These are phyloP conservation scores for Neolamprologus ventralis DNA, from an alignment of 2,113 vertebrate species.

Conservation along the genomic window DNA sequence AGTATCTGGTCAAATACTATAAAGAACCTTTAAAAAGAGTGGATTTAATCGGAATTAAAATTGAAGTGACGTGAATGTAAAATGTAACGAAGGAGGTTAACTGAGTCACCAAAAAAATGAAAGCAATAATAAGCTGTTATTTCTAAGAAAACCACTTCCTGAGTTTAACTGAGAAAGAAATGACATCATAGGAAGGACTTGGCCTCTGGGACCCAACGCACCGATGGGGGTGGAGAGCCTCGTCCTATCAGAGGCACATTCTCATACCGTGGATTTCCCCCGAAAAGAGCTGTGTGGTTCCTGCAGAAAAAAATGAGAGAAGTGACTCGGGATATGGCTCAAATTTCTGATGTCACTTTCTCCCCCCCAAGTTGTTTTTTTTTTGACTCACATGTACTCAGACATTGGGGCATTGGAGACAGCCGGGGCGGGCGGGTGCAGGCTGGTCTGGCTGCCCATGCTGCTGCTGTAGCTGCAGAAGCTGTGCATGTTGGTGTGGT, in stretches of 20 bases:
- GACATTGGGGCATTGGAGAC: constrained; percentile 82
- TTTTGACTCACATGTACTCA: constrained; percentile 83
- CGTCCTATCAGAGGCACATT: constrained; percentile 93
- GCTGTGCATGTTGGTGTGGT: constrained; percentile 81
- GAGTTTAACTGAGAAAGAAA: background rate
- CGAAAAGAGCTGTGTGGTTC: constrained; percentile 88
- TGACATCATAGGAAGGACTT: constrained; percentile 43
- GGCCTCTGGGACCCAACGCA: constrained; percentile 67
- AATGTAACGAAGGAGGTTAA: background rate
- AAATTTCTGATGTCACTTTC: background rate
- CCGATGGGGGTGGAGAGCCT: constrained; percentile 94
- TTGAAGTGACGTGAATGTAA: background rate
- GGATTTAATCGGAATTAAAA: background rate
- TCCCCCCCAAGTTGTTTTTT: rapidly evolving
- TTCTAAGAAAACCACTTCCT: background rate
- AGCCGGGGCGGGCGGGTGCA: constrained; percentile 78
- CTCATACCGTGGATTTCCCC: constrained; percentile 90
- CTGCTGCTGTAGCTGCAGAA: constrained; percentile 97
- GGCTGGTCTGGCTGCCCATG: constrained; percentile 90
- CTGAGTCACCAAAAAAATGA: background rate
- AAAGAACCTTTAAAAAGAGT: background rate
- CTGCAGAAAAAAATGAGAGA: constrained; percentile 51
- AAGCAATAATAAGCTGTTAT: background rate
- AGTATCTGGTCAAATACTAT: background rate
- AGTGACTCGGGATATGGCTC: background rate